These are phyloP conservation scores for Plecotus auritus DNA, from an alignment of 2,113 vertebrate species.

Conservation along the genomic window DNA sequence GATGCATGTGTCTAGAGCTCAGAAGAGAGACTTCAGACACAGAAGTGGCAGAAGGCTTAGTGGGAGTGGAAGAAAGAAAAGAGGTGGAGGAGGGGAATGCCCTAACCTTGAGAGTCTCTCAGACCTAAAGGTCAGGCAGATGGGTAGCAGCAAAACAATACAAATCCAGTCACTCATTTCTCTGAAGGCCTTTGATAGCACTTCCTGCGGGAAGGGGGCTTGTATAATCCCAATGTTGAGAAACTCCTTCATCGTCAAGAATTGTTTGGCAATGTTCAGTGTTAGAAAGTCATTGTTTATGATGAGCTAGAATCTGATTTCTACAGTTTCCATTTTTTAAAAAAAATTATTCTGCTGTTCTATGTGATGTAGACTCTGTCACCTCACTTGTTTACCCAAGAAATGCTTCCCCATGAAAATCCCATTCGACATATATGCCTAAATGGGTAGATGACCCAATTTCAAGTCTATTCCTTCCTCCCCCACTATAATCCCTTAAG, in stretches of 20 bases:
- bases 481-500: not conserved
- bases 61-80: not conserved
- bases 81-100: not conserved
- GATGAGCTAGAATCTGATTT: not conserved
- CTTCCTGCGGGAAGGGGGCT: not conserved
- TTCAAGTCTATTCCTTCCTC: not conserved
- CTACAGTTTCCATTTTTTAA: not conserved
- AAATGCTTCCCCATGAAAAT: constrained; percentile 1
- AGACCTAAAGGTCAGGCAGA: not conserved
- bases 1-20: not conserved
- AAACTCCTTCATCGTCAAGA: not conserved
- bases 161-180: not conserved
- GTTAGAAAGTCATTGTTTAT: not conserved
- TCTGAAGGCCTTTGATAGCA: not conserved
- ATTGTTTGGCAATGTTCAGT: not conserved
- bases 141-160: not conserved
- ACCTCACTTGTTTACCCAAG: not conserved
- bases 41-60: not conserved
- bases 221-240: not conserved
- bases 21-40: not conserved
- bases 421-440: not conserved
- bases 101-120: not conserved
- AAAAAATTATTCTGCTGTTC: not conserved
- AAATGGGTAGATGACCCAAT: not conserved
- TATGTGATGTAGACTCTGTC: not conserved